Base-by-base conservation (phyloP, 2,113 vertebrate genomes). In the Nerophis lumbriciformis region DNA sequence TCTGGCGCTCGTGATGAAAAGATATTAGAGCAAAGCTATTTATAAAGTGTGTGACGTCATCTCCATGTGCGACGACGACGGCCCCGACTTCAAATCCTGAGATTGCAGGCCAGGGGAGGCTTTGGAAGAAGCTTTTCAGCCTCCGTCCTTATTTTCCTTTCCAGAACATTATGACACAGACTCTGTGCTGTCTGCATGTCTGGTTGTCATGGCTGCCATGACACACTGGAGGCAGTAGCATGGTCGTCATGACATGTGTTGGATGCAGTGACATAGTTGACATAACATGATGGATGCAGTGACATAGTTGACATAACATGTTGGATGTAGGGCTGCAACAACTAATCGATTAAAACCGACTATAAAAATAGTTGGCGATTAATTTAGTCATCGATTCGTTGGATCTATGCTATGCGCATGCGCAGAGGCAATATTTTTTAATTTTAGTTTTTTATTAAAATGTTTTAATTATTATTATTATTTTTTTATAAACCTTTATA, bases 1-100 rank as follows among this genome's bases (percentile, higher is more conserved):
- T 59, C 61, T 50, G 16, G 35, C 53, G 39, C 44, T 54, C 35
- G 14, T 6, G 12, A 65, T 5, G 54, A 59, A 55, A 3, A 36
- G 37, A 57, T 50, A 76, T 73, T 53, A 69, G 45, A 66, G 38
- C 48, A 6, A 69, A 66, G 21, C 78, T 79, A 80, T 84, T 84
- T 82, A 70, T 72, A 83, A 80, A 77, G 55, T 75, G 62, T 58
- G 68, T 81, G 71, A 72, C 48, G 59, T 83, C 76, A 79, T 61
- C 53, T 51, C 4, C 50, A 53, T 44, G 55, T 19, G 48, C 65
- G 64, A 67, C 50, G 66, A 74, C 72, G 73, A 81, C 57, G 60
- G 61, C 53, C 36, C 42, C 4, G 63, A 64, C 68, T 74, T 73
- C 44, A 77, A 83, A 72, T 52, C 66, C 56, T 48, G 68, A 59